Evolutionary conservation across 2,113 vertebrate genomes (phyloP), one percentile per base, ranked within the genome.

Genomic region (Australoheros scitulus): DNA sequence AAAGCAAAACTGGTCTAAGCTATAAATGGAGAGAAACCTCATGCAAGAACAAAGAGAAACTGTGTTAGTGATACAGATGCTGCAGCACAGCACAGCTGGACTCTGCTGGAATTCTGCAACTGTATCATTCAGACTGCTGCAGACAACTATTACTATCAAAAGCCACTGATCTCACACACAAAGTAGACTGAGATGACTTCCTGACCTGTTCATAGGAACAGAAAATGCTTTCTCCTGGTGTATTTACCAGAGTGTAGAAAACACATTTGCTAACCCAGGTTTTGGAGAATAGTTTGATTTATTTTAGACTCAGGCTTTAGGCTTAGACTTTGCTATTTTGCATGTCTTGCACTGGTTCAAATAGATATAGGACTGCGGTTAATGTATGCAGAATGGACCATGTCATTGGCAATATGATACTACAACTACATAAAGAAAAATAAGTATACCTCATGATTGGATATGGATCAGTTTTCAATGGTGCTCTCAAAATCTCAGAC

Each of bases 41-140:
- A 92, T 92, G 92, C 94, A 79, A 55, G 41, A 56, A 80, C 64
- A 80, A 85, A 83, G 75, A 87, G 14, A 78, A 80, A 38, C 80
- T 63, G 83, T 86, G 87, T 93, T 90, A 87, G 82, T 87, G 38
- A 52, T 15, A 9, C 38, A 63, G 17, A 7, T 11, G 43, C 61
- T 41, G 70, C 8, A 72, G 78, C 83, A 68, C 14, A n/a, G 61
- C 58, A 26, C 61, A 75, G 79, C 58, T 81, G 61, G 74, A 82
- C 24, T 76, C 24, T 77, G 50, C 47, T 75, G 29, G 8, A 61
- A 38, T 29, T 68, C 57, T 80, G 38, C 60, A 24, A 61, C 24
- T 61, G 43, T 17, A 22, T n/a, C 50, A 81, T 75, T 87, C 84
- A 87, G 85, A 88, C 80, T 4, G 82, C 61, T 20, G 63, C 4